Percentiles rank a stretch among this genome's conserved stretches.
These are phyloP conservation scores for Parambassis ranga DNA, from an alignment of 2,797 vertebrate species.

Conservation along the genomic window DNA sequence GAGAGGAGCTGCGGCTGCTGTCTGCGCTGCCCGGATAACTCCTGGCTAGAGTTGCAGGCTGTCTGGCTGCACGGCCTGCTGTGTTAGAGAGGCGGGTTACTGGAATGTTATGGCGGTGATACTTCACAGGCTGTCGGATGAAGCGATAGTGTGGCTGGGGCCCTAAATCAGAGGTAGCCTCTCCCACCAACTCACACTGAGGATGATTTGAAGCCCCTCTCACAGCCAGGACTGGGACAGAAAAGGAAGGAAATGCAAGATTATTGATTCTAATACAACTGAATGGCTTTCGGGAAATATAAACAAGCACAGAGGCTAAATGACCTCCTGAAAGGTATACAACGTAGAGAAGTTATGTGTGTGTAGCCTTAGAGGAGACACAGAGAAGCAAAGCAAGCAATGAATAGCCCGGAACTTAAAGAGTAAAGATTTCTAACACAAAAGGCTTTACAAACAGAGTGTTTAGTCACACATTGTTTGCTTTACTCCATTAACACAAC, in stretches of 20 bases:
- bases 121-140: conserved; percentile 85
- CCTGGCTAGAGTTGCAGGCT: not conserved
- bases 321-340: no score
- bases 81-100: conserved; percentile 20
- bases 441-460: not conserved
- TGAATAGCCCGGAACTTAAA: not conserved
- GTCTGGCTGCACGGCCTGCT: not conserved
- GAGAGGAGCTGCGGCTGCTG: conserved; percentile 70
- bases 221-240: conserved; percentile 78
- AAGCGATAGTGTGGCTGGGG: conserved; percentile 79
- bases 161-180: conserved; percentile 33
- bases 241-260: conserved; percentile 9
- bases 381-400: conserved; percentile 26
- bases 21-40: conserved; percentile 36
- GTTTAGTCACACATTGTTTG: not conserved
- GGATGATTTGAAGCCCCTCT: conserved; percentile 38
- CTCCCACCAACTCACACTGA: conserved; percentile 16
- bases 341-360: no score
- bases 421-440: not conserved
- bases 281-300: not conserved
- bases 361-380: conserved; percentile 8
- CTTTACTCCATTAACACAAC: not conserved
- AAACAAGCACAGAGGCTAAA: not conserved
- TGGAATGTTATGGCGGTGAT: conserved; percentile 69
- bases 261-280: not conserved